Evolutionary conservation across 1,140 invertebrate species (phyloP).

Genomic region (Lethocerus indicus): DNA sequence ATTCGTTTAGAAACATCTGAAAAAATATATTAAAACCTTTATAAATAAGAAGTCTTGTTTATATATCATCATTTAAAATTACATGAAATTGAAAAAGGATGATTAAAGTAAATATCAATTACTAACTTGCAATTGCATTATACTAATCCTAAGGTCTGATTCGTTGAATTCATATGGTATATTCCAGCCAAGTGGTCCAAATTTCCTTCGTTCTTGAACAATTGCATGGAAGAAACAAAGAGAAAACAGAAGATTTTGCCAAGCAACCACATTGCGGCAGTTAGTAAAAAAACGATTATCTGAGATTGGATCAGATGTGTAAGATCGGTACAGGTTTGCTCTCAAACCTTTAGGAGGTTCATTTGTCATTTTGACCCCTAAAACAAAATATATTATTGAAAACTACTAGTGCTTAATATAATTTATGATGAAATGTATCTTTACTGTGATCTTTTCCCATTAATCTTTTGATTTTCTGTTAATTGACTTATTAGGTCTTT

Average conservation of each 20-base stretch:
- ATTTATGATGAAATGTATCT: no score
- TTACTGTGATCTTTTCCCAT: no score
- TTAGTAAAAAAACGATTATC: constrained; percentile 46
- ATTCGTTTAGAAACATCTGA: constrained; percentile 62
- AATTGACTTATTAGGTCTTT: no score
- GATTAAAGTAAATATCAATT: background rate
- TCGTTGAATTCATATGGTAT: constrained; percentile 91
- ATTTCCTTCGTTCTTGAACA: constrained; percentile 73
- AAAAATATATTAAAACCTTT: constrained; percentile 5
- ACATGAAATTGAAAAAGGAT: background rate
- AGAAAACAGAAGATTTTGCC: constrained; percentile 64
- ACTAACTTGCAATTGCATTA: constrained; percentile 57
- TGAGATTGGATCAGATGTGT: constrained; percentile 58
- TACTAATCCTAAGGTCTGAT: constrained; percentile 69
- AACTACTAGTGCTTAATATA: constrained; percentile 4
- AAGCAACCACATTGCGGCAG: constrained; percentile 37
- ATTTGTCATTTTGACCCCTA: constrained; percentile 82
- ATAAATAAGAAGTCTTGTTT: background rate
- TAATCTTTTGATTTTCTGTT: no score
- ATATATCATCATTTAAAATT: background rate
- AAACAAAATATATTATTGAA: constrained; percentile 17
- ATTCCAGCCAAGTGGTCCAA: constrained; percentile 85
- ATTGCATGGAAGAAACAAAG: constrained; percentile 86
- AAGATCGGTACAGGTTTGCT: constrained; percentile 70
- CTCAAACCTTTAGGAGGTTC: constrained; percentile 77